These are phyloP conservation scores for Dolichoris vasculosae DNA, from an alignment of 1,140 invertebrate genomes.

Conservation along the genomic window DNA sequence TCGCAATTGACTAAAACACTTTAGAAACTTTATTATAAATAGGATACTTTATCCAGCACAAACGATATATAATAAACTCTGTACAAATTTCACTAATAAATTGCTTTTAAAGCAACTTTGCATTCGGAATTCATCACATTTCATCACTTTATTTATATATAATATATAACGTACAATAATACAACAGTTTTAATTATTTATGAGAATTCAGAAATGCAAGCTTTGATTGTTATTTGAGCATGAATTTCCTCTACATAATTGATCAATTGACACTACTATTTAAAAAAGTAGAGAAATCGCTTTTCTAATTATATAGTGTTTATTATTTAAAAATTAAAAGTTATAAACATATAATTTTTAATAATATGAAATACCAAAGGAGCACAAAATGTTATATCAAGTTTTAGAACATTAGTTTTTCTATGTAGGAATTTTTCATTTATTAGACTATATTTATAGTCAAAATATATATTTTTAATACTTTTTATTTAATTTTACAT, in stretches of 20 bases:
- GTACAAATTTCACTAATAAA: conserved; percentile 57
- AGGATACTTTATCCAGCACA: conserved; percentile 49
- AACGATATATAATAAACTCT: conserved; percentile 52
- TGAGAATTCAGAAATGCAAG: conserved; percentile 67
- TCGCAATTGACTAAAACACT: conserved; percentile 46
- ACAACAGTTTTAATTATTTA: conserved; percentile 61
- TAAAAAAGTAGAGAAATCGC: conserved; percentile 57
- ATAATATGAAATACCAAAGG: conserved; percentile 31
- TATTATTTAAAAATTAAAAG: conserved; percentile 46
- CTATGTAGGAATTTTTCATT: conserved; percentile 17
- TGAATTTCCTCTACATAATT: conserved; percentile 61
- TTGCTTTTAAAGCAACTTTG: conserved; percentile 67
- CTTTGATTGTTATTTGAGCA: conserved; percentile 64
- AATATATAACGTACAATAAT: conserved; percentile 62
- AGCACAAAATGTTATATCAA: conserved; percentile 19
- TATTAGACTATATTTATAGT: neutral
- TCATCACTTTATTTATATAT: conserved; percentile 62
- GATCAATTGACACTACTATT: conserved; percentile 54
- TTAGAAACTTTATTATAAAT: conserved; percentile 46
- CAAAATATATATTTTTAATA: conserved; percentile 36
- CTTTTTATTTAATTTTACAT: conserved; percentile 49
- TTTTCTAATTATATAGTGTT: conserved; percentile 56
- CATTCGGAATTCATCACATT: conserved; percentile 65
- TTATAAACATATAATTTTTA: conserved; percentile 47
- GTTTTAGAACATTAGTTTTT: conserved; percentile 8